Conservation (phyloP, 2,113 vertebrate genomes). For the Dasyornis broadbenti region DNA sequence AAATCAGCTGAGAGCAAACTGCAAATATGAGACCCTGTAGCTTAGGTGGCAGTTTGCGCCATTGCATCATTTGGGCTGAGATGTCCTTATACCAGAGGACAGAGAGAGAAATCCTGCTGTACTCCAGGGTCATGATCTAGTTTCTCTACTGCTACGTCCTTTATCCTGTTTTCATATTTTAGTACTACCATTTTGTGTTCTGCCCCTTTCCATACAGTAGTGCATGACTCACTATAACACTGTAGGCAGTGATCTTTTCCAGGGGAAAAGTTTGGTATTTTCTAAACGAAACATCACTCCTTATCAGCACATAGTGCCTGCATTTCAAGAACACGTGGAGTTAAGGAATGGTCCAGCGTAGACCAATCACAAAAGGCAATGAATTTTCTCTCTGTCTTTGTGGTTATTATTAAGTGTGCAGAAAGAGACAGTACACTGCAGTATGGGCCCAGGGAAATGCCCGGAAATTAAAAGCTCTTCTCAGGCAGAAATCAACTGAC, state of each 20-base stretch:
- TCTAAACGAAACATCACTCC: neutral
- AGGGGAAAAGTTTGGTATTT: neutral
- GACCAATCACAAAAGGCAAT: neutral
- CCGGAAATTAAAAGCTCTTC: neutral
- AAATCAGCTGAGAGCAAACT: slow-evolving; percentile 21
- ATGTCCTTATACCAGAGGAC: neutral
- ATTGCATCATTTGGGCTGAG: neutral
- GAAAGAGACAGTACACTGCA: neutral
- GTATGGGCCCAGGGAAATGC: neutral
- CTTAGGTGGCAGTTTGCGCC: neutral
- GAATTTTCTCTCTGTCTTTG: neutral
- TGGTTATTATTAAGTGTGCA: neutral
- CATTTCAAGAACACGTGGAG: neutral
- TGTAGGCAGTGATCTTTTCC: neutral
- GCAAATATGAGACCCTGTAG: neutral
- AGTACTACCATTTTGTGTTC: neutral
- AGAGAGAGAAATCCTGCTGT: neutral
- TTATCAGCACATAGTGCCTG: neutral
- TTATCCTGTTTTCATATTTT: neutral
- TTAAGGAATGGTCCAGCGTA: neutral
- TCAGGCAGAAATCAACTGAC: neutral
- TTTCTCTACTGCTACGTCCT: neutral
- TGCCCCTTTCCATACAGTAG: neutral
- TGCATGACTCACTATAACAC: neutral
- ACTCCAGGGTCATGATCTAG: neutral